Conservation (phyloP, 2,797 vertebrate genomes). For the Clarias fuscus region DNA sequence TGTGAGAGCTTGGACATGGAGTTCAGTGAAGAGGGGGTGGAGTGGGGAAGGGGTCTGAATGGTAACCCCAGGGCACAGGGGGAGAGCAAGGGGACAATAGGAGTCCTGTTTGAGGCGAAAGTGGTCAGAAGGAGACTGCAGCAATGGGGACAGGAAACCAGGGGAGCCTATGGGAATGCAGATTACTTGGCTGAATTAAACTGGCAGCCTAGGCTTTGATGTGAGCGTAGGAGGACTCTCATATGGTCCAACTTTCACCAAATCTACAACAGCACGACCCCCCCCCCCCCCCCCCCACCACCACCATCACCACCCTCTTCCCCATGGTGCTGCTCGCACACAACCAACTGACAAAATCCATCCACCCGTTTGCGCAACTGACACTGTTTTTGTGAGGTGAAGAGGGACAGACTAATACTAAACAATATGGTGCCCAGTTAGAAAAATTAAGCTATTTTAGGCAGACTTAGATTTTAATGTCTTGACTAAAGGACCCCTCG, state of each 20-base stretch:
- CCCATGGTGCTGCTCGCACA: constrained; percentile 49
- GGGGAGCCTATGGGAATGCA: constrained; percentile 76
- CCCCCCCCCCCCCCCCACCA: not conserved
- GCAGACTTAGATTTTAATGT: constrained; percentile 38
- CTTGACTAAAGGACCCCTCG: constrained; percentile 37
- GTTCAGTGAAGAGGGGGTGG: constrained; percentile 42
- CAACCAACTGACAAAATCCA: constrained; percentile 66
- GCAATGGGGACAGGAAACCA: constrained; percentile 58
- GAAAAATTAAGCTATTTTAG: constrained; percentile 16
- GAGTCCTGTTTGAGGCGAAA: constrained; percentile 67
- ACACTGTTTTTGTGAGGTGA: constrained; percentile 44
- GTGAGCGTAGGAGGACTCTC: constrained; percentile 65
- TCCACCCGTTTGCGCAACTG: constrained; percentile 53
- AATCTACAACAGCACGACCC: constrained; percentile 63
- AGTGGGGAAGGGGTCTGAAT: constrained; percentile 37
- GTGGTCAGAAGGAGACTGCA: constrained; percentile 61
- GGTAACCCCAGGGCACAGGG: constrained; percentile 59
- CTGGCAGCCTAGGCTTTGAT: constrained; percentile 74
- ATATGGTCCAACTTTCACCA: constrained; percentile 62
- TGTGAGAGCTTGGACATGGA: constrained; percentile 51
- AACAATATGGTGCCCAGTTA: constrained; percentile 16
- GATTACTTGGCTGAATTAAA: constrained; percentile 73
- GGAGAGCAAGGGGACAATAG: constrained; percentile 63
- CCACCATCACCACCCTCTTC: constrained; percentile 24
- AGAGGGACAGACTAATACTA: constrained; percentile 18